Evolutionary conservation across 2,888 invertebrate species (phyloP), one percentile per base, ranked within the genome.

Genomic region (Xanthorhoe designata): DNA sequence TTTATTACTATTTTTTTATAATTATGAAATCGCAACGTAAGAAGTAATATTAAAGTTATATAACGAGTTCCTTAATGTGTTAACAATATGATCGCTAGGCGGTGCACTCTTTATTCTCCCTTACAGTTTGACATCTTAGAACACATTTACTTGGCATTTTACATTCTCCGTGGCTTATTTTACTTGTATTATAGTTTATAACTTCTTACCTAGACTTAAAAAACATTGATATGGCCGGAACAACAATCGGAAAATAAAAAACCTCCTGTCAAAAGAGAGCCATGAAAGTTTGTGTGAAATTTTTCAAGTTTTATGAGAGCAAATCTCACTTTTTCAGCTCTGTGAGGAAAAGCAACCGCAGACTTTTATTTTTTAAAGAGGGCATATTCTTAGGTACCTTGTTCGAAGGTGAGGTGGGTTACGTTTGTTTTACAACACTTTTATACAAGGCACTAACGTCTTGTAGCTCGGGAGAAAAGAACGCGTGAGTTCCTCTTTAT

Each of bases 381-480:
- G 78, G 77, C 78, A 79, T 78, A 81, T 79, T 78, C 77, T 74
- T 75, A 73, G 72, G 78, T 78, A 72, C 73, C 72, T 72, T 72
- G 75, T 77, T 68, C 75, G 74, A 73, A 75, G 74, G 77, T 75
- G 79, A 79, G 76, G 73, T 75, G 68, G 79, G 86, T 85, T 85
- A 87, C 86, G 86, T 80, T 88, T 86, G 86, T 91, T 92, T 92
- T 92, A 92, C 91, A 92, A 90, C 91, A 91, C 88, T 91, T 91
- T 89, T 85, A 90, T 91, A 91, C 88, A 87, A 87, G 89, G 85
- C 86, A 88, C 86, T 92, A 88, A 88, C 87, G 82, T 82, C 82
- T 88, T 84, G 86, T 81, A 82, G 77, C 75, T 76, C 76, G 83
- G 80, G 78, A 87, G 88, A 82, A 88, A 88, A 90, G 87, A 90